These are phyloP conservation scores for Timandra comae DNA, from an alignment of 2,888 invertebrate genomes.

Conservation along the genomic window DNA sequence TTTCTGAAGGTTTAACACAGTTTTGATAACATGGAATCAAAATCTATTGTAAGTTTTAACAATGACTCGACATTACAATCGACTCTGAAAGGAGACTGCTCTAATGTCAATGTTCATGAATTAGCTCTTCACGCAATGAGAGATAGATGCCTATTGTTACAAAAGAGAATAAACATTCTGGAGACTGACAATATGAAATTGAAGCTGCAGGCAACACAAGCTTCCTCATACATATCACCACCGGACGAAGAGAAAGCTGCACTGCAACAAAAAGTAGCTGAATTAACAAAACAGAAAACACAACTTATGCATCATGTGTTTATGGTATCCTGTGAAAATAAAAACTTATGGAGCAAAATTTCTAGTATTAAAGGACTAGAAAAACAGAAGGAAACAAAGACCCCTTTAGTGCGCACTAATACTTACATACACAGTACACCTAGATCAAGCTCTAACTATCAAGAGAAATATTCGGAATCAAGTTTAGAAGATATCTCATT, in stretches of 20 bases:
- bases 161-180: conserved; percentile 80
- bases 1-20: background rate
- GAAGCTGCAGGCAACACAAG: conserved; percentile 49
- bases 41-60: conserved; percentile 68
- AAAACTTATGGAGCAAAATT: conserved; percentile 85
- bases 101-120: conserved; percentile 79
- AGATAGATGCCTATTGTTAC: conserved; percentile 86
- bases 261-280: conserved; percentile 80
- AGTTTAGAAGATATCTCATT: conserved; percentile 88
- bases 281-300: conserved; percentile 84
- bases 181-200: conserved; percentile 87
- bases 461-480: conserved; percentile 74
- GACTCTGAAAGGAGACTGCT: conserved; percentile 58
- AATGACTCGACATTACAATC: conserved; percentile 65
- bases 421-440: conserved; percentile 83
- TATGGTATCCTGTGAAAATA: conserved; percentile 89
- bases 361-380: conserved; percentile 66
- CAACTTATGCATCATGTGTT: conserved; percentile 85
- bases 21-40: conserved; percentile 60
- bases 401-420: conserved; percentile 64
- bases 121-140: conserved; percentile 88
- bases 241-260: conserved; percentile 65
- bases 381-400: conserved; percentile 44
- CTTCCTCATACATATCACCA: conserved; percentile 42
- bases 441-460: conserved; percentile 74